phyloP scores from a whole-genome alignment of 2,888 invertebrate species.

The Ormyrus pomaceus region DNA sequence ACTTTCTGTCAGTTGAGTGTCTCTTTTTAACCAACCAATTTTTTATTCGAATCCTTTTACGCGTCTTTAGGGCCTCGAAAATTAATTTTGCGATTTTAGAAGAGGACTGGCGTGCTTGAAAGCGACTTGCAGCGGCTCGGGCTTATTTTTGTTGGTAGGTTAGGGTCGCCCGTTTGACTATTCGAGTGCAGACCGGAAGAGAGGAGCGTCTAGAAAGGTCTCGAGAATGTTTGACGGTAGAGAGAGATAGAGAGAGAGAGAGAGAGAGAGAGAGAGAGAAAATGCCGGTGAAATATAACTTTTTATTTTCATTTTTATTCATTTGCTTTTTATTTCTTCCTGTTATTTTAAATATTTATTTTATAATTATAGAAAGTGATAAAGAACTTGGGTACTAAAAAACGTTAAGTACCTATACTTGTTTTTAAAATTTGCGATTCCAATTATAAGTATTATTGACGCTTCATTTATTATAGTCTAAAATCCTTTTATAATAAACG shows the following conservation, averaged over 20 bases:
- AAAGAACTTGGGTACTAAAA: no score
- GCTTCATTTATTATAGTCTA: no score
- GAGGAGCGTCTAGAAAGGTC: slow-evolving; percentile 62
- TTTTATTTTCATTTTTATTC: no score
- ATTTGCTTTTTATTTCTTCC: no score
- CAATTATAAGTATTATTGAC: no score
- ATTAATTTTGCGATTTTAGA: slow-evolving; percentile 12
- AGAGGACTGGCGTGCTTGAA: not conserved
- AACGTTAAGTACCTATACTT: no score
- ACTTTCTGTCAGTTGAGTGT: slow-evolving; percentile 60
- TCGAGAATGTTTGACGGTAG: slow-evolving; percentile 42
- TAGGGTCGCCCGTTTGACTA: slow-evolving; percentile 20
- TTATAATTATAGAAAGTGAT: no score
- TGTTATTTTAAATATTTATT: no score
- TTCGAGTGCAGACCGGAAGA: slow-evolving; percentile 56
- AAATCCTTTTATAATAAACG: no score
- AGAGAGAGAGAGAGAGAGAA: not conserved
- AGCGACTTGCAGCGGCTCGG: not conserved
- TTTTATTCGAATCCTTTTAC: no score
- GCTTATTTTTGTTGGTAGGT: not conserved
- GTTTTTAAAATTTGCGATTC: no score
- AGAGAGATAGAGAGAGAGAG: not conserved
- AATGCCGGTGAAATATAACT: not conserved
- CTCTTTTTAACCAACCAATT: slow-evolving; percentile 5
- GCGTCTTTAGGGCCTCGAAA: not conserved